Evolutionary conservation across 2,888 invertebrate genomes (phyloP), one percentile per base, ranked within the genome.

Genomic region (Beris morrisii): DNA sequence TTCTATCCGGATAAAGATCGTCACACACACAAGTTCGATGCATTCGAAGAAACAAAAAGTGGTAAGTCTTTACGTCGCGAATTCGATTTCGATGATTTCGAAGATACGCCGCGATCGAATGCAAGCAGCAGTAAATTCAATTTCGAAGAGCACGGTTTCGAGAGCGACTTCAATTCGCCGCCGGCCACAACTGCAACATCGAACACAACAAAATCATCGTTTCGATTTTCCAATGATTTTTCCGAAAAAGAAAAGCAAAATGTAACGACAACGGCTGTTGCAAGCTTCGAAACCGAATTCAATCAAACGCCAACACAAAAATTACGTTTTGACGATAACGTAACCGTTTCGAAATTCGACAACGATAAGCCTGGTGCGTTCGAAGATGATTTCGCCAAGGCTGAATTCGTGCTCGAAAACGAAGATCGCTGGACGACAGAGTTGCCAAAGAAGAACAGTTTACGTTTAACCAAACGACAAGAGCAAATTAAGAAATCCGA

Each of bases 401-500:
- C 84, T 5, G 79, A 77, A 46, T 82, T 78, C 67, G 77, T 78
- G 69, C 77, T 80, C 55, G 78, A 79, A 72, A 73, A 80, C 77
- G 65, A 84, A 79, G 67, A 79, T 67, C 74, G 77, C 67, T 76
- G 78, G 75, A 75, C 72, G 52, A 66, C 71, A 4, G 73, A 74
- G 30, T 69, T 72, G 55, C 73, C 70, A 52, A 59, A 73, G 45
- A 78, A 77, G 64, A 79, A 79, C 55, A 77, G 78, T 69, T 59
- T 83, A 69, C 70, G 79, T 0, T 38, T 70, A n/a, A 77, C 82
- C 70, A 74, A 82, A 67, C 78, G 80, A 4, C 87, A 88, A 69
- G 83, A 85, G 65, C 86, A 89, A 74, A 87, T 93, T 56, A 91
- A 91, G 75, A 94, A 94, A 79, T 93, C 93, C 0, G 93, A 93